Base-by-base conservation (phyloP, 2,797 vertebrate species). In the Acanthurus tractus region DNA sequence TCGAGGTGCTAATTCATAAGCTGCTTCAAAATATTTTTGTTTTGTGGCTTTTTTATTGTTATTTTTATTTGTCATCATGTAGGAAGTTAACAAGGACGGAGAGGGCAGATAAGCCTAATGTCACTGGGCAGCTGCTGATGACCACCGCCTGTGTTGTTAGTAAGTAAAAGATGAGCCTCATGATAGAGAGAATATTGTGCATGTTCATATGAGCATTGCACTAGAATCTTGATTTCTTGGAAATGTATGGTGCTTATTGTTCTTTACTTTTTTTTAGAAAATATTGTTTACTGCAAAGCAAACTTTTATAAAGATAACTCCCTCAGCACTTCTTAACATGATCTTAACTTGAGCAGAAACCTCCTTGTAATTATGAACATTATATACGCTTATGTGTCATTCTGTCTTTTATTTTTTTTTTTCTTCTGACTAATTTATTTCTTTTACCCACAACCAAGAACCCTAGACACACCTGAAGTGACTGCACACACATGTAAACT, bases 31-130 rank as follows among this genome's bases (percentile, higher is more conserved):
- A 20, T 7, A 18, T 52, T 45, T 49, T 69, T 56, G 5, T 73
- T 68, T 11, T 44, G 64, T 44, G 20, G 58, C 53, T 42, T 11
- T 49, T 25, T 56, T 61, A 50, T 2, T 55, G 25, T 54, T 25
- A 25, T 25, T 34, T 34, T 34, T 4, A 3, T 45, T 49, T 18
- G 11, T 0, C 17, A 54, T 49, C 42, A 45, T 64, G 46, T 29
- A 49, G 20, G 22, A 17, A 13, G 67, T 40, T 57, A 40, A 52
- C 7, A 5, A 12, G 29, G 17, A 8, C 6, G 3, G 38, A 34
- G 6, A 7, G 29, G 29, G 29, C 29, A 34, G 29, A 34, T 34
- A 34, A 34, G 29, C 5, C 29, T 34, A 9, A 38, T 57, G 34
- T 18, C 55, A 20, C 6, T 57, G 55, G 40, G 66, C 22, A 42